Percentiles rank a stretch among this genome's conserved stretches.
Evolutionary conservation across 2,888 invertebrate species (phyloP).

Genomic region (Saturnia japonica): DNA sequence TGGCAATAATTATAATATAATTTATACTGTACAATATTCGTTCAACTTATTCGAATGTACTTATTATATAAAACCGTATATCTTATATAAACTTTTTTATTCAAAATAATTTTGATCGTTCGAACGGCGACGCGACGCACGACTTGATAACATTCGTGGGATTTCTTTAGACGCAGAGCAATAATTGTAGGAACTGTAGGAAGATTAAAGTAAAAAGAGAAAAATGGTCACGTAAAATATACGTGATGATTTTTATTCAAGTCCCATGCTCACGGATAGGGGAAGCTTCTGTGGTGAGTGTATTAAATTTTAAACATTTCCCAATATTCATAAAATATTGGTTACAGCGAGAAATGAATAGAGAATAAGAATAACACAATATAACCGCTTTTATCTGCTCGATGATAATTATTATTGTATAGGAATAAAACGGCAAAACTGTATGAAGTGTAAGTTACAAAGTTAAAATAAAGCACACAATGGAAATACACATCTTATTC

Average conservation of each 20-base stretch:
- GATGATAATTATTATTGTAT: neutral
- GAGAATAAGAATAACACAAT: neutral
- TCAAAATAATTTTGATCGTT: neutral
- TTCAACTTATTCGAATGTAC: neutral
- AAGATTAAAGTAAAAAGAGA: slow-evolving; percentile 1
- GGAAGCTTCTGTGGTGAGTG: neutral
- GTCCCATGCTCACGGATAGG: neutral
- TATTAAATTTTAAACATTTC: neutral
- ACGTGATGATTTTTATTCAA: slow-evolving; percentile 14
- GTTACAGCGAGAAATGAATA: neutral
- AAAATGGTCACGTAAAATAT: slow-evolving; percentile 11
- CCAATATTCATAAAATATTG: neutral
- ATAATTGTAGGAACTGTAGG: slow-evolving; percentile 15
- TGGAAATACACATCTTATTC: too few relatives aligned
- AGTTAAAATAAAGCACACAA: neutral
- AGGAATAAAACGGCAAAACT: neutral
- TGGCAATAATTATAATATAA: neutral
- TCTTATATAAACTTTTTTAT: neutral
- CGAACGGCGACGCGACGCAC: neutral
- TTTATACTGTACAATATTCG: neutral
- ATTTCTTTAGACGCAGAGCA: slow-evolving; percentile 8
- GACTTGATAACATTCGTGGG: slow-evolving; percentile 6
- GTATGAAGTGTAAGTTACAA: neutral
- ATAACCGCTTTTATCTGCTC: neutral
- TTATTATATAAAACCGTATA: neutral